Percentiles rank a stretch among this genome's conserved stretches.
These are phyloP conservation scores for Ceyx melanurus DNA, from an alignment of 2,113 vertebrate species.

Conservation along the genomic window DNA sequence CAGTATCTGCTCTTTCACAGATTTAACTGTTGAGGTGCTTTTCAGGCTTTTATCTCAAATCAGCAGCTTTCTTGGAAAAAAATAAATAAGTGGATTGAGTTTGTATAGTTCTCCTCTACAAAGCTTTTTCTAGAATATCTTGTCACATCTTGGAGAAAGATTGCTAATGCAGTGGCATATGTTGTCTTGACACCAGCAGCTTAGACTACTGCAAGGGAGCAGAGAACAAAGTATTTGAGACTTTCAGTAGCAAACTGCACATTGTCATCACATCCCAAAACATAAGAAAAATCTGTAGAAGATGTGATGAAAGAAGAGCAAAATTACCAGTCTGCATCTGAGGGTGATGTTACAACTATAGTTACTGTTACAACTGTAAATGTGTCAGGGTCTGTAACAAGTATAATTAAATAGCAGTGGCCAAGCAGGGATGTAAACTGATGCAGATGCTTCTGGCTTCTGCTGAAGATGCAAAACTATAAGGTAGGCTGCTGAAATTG, in stretches of 20 bases:
- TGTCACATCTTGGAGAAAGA: neutral
- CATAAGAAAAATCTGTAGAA: neutral
- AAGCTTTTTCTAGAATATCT: neutral
- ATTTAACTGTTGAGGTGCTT: neutral
- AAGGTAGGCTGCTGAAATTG: neutral
- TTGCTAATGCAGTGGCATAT: too few species aligned
- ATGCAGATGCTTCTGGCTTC: neutral
- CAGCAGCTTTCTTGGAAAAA: neutral
- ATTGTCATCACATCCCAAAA: accelerated
- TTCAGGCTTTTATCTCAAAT: neutral
- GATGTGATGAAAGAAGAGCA: neutral
- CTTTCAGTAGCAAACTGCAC: neutral
- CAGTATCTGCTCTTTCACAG: neutral
- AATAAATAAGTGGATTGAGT: neutral
- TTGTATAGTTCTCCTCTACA: neutral
- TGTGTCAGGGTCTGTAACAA: neutral
- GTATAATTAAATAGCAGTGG: neutral
- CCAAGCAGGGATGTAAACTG: neutral
- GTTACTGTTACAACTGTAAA: neutral
- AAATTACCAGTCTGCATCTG: neutral
- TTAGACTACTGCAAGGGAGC: neutral
- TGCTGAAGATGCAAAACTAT: neutral
- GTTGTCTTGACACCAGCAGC: neutral
- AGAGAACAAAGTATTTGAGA: neutral
- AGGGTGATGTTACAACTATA: neutral